Evolutionary conservation across 1,140 invertebrate genomes (phyloP).

Genomic region (Galleria mellonella): DNA sequence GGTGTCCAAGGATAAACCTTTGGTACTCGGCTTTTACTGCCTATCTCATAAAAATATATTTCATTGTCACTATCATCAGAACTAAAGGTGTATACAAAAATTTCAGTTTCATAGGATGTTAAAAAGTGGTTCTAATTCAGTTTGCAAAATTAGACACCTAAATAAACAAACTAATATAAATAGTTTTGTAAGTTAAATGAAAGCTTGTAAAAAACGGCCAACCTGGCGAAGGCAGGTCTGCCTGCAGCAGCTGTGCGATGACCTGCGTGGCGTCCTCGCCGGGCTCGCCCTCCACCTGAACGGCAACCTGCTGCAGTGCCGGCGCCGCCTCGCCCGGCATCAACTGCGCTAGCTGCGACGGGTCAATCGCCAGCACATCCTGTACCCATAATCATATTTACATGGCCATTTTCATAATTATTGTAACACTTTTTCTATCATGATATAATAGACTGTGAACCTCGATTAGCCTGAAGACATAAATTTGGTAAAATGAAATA

Average conservation of each 20-base stretch:
- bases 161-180: no score
- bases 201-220: neutral
- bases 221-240: slow-evolving; percentile 86
- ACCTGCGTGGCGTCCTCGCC: slow-evolving; percentile 79
- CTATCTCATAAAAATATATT: no score
- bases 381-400: slow-evolving; percentile 7
- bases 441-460: neutral
- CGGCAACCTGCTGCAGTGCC: slow-evolving; percentile 66
- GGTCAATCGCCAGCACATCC: slow-evolving; percentile 64
- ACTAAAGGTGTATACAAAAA: no score
- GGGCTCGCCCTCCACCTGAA: slow-evolving; percentile 75
- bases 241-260: slow-evolving; percentile 87
- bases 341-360: slow-evolving; percentile 58
- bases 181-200: neutral
- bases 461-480: no score
- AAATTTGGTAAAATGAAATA: no score
- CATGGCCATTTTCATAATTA: no score
- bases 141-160: no score
- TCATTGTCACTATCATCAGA: no score
- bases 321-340: slow-evolving; percentile 52
- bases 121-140: no score
- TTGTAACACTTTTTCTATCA: neutral
- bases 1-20: no score
- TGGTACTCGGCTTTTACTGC: no score
- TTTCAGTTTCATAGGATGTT: no score